These are phyloP conservation scores for Tribolium madens DNA, from an alignment of 1,140 invertebrate genomes.

Conservation along the genomic window DNA sequence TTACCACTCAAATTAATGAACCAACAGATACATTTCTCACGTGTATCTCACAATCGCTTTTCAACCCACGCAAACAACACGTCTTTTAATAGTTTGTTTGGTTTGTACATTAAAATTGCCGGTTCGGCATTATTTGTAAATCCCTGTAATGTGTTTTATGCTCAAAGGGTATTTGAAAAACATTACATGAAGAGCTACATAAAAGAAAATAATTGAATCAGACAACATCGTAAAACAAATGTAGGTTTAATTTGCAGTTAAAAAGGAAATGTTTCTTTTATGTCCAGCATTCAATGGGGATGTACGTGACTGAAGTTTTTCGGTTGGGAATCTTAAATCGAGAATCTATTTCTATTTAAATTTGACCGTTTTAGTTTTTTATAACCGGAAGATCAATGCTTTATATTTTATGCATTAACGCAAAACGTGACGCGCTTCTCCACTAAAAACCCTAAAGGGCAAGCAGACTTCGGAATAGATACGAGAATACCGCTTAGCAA, in stretches of 20 bases:
- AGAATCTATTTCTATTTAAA: conserved; percentile 46
- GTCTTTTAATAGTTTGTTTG: conserved; percentile 39
- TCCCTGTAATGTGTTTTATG: conserved; percentile 29
- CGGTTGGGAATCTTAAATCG: conserved; percentile 13
- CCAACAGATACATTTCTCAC: conserved; percentile 37
- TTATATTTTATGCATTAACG: conserved; percentile 17
- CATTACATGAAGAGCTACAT: conserved; percentile 45
- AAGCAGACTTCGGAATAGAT: not conserved
- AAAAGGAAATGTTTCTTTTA: conserved; percentile 51
- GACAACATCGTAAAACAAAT: conserved; percentile 54
- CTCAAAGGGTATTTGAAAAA: conserved; percentile 46
- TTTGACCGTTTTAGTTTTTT: conserved; percentile 35
- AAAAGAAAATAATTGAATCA: conserved; percentile 53
- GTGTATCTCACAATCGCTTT: not conserved
- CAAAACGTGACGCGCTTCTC: not conserved
- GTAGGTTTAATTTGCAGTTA: conserved; percentile 53
- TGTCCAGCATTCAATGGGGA: conserved; percentile 37
- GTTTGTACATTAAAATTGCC: conserved; percentile 39
- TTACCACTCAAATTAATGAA: conserved; percentile 30
- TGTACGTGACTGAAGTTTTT: conserved; percentile 38
- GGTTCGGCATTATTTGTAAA: conserved; percentile 30
- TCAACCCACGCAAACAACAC: conserved; percentile 29
- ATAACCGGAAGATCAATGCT: conserved; percentile 21
- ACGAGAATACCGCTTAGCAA: not conserved
- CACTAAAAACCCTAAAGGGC: not conserved